Evolutionary conservation across 2,888 invertebrate genomes (phyloP).

Genomic region (Drosophila maculinotata): DNA sequence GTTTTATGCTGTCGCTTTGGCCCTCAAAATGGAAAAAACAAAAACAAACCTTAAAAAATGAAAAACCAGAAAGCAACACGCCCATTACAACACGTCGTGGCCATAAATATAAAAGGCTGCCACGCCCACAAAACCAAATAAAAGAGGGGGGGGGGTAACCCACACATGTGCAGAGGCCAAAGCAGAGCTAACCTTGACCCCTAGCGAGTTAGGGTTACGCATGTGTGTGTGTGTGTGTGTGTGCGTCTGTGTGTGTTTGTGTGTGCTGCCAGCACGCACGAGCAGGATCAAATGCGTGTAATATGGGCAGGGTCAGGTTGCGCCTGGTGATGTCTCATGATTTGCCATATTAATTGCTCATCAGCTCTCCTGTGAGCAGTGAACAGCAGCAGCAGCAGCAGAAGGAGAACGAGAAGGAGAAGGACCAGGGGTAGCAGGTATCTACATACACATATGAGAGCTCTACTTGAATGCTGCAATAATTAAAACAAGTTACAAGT

Average conservation of each 20-base stretch:
- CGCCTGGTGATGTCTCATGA: conserved; percentile 48
- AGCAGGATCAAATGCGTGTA: conserved; percentile 33
- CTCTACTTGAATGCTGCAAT: too few species aligned
- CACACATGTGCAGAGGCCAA: conserved; percentile 27
- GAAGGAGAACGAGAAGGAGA: too few species aligned
- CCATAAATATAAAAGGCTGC: conserved; percentile 68
- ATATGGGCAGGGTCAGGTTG: conserved; percentile 26
- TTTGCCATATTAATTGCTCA: conserved; percentile 70
- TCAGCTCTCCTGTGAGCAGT: too few species aligned
- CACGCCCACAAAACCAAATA: conserved; percentile 50
- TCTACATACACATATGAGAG: too few species aligned
- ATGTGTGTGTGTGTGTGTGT: conserved; percentile 9
- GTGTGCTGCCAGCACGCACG: too few species aligned
- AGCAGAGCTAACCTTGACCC: conserved; percentile 51
- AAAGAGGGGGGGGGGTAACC: too few species aligned
- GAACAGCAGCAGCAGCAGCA: too few species aligned
- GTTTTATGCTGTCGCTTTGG: conserved; percentile 78
- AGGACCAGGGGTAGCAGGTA: too few species aligned
- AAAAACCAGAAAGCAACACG: conserved; percentile 60
- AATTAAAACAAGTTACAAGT: too few species aligned
- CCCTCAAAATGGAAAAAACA: conserved; percentile 47
- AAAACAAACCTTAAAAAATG: conserved; percentile 19
- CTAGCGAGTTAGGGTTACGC: conserved; percentile 32
- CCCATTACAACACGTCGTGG: conserved; percentile 78
- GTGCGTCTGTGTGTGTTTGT: not conserved